A percentile compares a stretch with the other conserved stretches of the same genome.
Evolutionary conservation across 1,140 invertebrate genomes (phyloP).

Genomic region (Heterodera schachtii): DNA sequence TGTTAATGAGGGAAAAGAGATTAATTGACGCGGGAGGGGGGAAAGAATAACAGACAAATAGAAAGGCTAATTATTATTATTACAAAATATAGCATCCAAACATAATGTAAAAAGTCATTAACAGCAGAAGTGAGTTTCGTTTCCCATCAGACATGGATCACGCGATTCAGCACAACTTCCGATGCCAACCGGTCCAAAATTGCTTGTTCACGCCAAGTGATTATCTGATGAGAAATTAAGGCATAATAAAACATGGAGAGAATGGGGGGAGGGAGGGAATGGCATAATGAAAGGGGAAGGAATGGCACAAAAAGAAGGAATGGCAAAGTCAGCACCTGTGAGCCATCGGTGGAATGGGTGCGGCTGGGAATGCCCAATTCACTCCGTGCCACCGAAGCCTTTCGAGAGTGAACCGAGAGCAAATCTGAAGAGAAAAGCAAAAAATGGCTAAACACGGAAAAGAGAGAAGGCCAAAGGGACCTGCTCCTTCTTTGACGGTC

Average conservation of each 20-base stretch:
- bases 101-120: no score
- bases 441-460: neutral
- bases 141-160: slow-evolving; percentile 38
- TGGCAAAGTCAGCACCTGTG: neutral
- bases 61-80: no score
- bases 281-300: neutral
- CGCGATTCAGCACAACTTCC: slow-evolving; percentile 38
- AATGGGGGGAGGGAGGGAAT: slow-evolving; percentile 11
- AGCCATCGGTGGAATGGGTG: slow-evolving; percentile 18
- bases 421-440: neutral
- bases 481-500: slow-evolving; percentile 58
- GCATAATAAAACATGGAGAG: neutral
- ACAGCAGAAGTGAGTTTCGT: no score
- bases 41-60: no score
- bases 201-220: slow-evolving; percentile 44
- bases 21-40: no score
- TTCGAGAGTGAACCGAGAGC: neutral
- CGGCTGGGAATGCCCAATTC: slow-evolving; percentile 21
- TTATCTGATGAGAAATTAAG: slow-evolving; percentile 26
- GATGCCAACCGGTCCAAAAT: slow-evolving; percentile 36
- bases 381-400: slow-evolving; percentile 10
- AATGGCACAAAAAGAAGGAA: neutral
- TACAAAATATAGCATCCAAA: no score
- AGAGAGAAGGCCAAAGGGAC: slow-evolving; percentile 26
- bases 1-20: no score